Base-by-base conservation (phyloP, 2,888 invertebrate genomes). In the Hirtodrosophila histrioides region DNA sequence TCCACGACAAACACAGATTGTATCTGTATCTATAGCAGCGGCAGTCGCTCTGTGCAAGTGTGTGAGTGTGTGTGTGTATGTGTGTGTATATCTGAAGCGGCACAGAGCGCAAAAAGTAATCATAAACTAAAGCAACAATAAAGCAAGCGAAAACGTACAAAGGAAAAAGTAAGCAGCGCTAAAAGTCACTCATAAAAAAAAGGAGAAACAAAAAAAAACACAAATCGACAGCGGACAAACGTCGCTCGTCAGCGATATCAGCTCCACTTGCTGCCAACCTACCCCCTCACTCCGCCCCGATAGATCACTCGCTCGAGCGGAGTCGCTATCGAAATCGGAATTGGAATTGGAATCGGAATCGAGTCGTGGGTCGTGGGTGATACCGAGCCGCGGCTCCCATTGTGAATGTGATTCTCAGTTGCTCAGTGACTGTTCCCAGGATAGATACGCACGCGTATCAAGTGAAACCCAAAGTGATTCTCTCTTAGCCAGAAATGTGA, bases 21-120 rank as follows among this genome's bases (percentile, higher is more conserved):
- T 84, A 84, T 84, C 81, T 86, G 73, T 74, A 78, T 85, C 75
- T 75, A 67, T 70, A 82, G 55, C 67, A 60, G 69, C 51, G 60
- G 65, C 68, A 70, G 61, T 67, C 36, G 27, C 39, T 62, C 36
- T 54, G 29, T 57, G 4, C 43, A 7, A 36, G n/a, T 49, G 45
- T 55, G 23, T 57, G 31, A 60, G 51, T 65, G 51, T 41, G n/a
- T 49, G 45, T 55, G 23, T 57, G 31, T 63, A 48, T 65, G 51
- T 74, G 55, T 49, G n/a, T 72, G 65, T 67, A 66, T 75, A 53
- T 67, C 58, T 61, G 66, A 43, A 61, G 54, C 70, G 49, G 55
- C 61, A 56, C 63, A 48, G 50, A 82, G 74, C 80, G 61, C 63
- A 68, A 80, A 78, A 80, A 76, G 85, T 78, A 85, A 81, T 80